A percentile compares a stretch with the other conserved stretches of the same genome.
phyloP scores from a whole-genome alignment of 1,140 invertebrate species.

The Drosophila sp. region DNA sequence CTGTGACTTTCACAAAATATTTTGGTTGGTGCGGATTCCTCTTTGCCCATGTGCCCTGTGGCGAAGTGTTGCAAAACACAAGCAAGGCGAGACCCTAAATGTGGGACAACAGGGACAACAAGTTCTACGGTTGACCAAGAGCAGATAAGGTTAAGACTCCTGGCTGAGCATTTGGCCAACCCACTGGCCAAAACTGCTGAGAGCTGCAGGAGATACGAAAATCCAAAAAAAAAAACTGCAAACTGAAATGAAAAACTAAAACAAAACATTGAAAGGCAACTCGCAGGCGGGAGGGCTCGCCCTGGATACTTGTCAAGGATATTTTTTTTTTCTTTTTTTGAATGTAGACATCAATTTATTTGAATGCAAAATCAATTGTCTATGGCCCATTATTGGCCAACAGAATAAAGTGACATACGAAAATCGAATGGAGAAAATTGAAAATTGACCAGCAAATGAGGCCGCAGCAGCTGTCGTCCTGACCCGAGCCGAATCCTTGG shows the following conservation, averaged over 20 bases:
- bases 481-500: slow-evolving; percentile 10
- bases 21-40: slow-evolving; percentile 71
- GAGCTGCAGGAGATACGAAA: slow-evolving; percentile 38
- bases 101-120: slow-evolving; percentile 31
- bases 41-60: slow-evolving; percentile 51
- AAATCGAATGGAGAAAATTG: slow-evolving; percentile 26
- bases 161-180: slow-evolving; percentile 49
- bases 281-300: slow-evolving; percentile 53
- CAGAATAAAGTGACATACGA: slow-evolving; percentile 57
- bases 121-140: slow-evolving; percentile 68
- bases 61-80: slow-evolving; percentile 74
- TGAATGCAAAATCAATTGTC: slow-evolving; percentile 66
- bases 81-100: slow-evolving; percentile 1
- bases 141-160: slow-evolving; percentile 51
- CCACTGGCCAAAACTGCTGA: slow-evolving; percentile 49
- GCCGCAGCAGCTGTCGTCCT: slow-evolving; percentile 43
- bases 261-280: slow-evolving; percentile 21
- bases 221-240: background rate
- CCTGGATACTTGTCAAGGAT: slow-evolving; percentile 57
- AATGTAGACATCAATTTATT: slow-evolving; percentile 67
- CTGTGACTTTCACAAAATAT: slow-evolving; percentile 81
- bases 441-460: slow-evolving; percentile 63
- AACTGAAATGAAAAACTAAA: slow-evolving; percentile 7
- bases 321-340: slow-evolving; percentile 25
- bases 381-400: slow-evolving; percentile 66